Conservation (phyloP, 2,888 invertebrate species). For the Cantharis lateralis region DNA sequence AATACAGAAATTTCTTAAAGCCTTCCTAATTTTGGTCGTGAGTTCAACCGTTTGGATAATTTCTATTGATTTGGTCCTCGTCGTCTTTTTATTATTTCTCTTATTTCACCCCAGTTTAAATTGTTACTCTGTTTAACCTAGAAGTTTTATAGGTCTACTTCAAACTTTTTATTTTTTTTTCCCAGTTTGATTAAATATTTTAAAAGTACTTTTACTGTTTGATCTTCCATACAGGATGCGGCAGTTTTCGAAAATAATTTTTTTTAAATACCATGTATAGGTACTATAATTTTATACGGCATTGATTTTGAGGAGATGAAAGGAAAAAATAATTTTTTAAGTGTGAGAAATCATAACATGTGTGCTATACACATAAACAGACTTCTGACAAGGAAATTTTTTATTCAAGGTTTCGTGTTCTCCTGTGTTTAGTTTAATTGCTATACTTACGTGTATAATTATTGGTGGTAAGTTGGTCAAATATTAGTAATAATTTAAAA, state of each 20-base stretch:
- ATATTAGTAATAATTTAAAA: slow-evolving; percentile 8
- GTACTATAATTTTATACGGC: slow-evolving; percentile 21
- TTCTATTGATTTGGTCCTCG: slow-evolving; percentile 39
- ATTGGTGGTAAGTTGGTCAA: not conserved
- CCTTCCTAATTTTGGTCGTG: slow-evolving; percentile 43
- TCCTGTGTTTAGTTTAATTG: not conserved
- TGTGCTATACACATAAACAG: slow-evolving; percentile 8
- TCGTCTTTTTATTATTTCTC: slow-evolving; percentile 31
- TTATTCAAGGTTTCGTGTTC: not conserved
- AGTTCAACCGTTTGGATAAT: slow-evolving; percentile 44
- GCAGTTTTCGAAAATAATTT: too few species aligned
- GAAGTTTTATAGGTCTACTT: not conserved
- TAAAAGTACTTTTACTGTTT: not conserved
- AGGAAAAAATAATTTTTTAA: not conserved
- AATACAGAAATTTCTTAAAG: slow-evolving; percentile 41
- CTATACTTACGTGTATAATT: not conserved
- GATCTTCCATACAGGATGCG: not conserved
- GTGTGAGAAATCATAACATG: slow-evolving; percentile 21
- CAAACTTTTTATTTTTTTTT: not conserved
- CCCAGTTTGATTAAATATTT: not conserved
- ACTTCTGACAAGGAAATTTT: slow-evolving; percentile 11
- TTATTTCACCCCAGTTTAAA: slow-evolving; percentile 19
- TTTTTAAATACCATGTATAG: not conserved
- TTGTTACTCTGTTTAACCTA: slow-evolving; percentile 6
- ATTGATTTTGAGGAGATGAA: slow-evolving; percentile 9